These are phyloP conservation scores for Drosophila serrata DNA, from an alignment of 1,140 invertebrate species.

Conservation along the genomic window DNA sequence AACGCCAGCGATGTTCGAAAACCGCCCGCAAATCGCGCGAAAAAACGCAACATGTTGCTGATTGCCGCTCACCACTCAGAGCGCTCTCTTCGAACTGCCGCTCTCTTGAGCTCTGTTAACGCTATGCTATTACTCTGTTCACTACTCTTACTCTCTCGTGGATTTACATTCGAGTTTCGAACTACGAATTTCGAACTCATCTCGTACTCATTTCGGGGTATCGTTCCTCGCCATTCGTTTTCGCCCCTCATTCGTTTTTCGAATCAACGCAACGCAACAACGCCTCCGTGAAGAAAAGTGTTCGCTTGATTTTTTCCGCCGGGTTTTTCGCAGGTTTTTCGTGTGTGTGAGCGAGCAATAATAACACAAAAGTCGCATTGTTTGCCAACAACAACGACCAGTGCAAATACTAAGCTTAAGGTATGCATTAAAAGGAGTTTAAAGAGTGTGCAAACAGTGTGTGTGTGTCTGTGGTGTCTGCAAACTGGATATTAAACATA, in stretches of 20 bases:
- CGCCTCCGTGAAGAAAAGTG: neutral
- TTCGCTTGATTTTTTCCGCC: conserved; percentile 36
- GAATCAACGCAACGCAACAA: neutral
- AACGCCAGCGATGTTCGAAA: conserved; percentile 42
- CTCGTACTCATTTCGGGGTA: too few relatives aligned
- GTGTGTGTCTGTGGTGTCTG: too few relatives aligned
- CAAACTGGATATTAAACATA: neutral
- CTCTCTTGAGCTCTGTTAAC: neutral
- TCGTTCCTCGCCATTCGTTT: neutral
- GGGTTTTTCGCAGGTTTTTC: conserved; percentile 34
- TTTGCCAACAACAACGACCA: conserved; percentile 9
- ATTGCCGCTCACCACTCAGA: neutral
- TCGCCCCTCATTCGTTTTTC: neutral
- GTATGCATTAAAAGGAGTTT: conserved; percentile 12
- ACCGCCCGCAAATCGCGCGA: conserved; percentile 21
- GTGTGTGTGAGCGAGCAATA: conserved; percentile 27
- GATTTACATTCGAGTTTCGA: too few relatives aligned
- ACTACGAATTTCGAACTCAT: too few relatives aligned
- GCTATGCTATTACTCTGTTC: too few relatives aligned
- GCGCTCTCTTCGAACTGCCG: conserved; percentile 10
- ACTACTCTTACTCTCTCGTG: too few relatives aligned
- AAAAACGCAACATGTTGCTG: conserved; percentile 72
- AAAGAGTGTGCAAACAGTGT: conserved; percentile 18
- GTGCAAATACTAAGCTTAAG: conserved; percentile 13
- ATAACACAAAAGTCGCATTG: conserved; percentile 34